Percentiles rank a stretch among this genome's conserved stretches.
phyloP scores from a whole-genome alignment of 2,113 vertebrate species.

The Dermatemys mawii region DNA sequence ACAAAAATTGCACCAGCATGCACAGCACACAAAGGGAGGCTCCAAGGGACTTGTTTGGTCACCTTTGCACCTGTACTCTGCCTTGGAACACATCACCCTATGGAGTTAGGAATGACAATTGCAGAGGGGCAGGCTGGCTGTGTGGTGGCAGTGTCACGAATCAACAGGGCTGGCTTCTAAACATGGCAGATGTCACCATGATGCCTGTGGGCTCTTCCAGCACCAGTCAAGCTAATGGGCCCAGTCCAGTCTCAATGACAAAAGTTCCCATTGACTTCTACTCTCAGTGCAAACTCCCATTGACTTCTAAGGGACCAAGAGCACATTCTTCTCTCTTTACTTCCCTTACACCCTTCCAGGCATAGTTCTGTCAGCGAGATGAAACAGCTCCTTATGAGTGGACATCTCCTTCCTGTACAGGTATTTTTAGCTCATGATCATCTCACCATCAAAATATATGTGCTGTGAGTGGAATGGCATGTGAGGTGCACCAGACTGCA shows the following conservation, averaged over 20 bases:
- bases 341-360: not conserved
- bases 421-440: not conserved
- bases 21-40: not conserved
- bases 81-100: not conserved
- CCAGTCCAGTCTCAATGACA: not conserved
- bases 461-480: not conserved
- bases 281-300: not conserved
- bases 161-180: not conserved
- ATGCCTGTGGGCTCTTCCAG: not conserved
- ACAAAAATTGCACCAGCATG: not conserved
- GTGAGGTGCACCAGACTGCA: not conserved
- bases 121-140: rapidly evolving
- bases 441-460: not conserved
- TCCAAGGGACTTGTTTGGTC: not conserved
- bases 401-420: not conserved
- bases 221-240: rapidly evolving
- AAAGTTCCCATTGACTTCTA: no score
- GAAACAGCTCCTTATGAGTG: not conserved
- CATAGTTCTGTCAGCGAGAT: not conserved
- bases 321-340: not conserved
- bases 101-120: not conserved
- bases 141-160: not conserved
- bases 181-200: not conserved
- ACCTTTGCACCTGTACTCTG: not conserved
- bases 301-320: not conserved